Conservation (phyloP, 2,797 vertebrate species). For the Chanos chanos region DNA sequence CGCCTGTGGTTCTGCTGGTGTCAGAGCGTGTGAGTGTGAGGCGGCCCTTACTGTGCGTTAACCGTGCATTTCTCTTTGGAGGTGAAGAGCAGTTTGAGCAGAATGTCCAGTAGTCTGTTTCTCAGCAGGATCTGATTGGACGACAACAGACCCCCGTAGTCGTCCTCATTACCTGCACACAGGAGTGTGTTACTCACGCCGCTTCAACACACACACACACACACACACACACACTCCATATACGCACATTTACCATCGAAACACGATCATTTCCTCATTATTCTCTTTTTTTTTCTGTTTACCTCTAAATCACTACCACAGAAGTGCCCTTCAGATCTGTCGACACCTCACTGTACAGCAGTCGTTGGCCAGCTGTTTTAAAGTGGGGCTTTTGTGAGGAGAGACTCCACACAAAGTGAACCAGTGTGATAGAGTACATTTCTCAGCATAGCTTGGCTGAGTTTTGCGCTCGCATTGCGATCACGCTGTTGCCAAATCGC, state of each 20-base stretch:
- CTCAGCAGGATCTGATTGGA: slow-evolving; percentile 91
- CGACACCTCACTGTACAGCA: no score
- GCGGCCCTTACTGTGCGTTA: slow-evolving; percentile 85
- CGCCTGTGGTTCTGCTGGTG: background rate
- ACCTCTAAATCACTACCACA: no score
- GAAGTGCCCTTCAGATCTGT: no score
- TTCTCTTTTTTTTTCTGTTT: no score
- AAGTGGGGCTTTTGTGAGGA: no score
- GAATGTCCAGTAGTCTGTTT: slow-evolving; percentile 90
- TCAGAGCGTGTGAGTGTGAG: background rate
- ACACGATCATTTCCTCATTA: no score
- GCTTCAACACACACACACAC: background rate
- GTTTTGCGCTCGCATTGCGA: no score
- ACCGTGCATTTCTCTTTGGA: slow-evolving; percentile 91
- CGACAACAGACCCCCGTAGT: slow-evolving; percentile 90
- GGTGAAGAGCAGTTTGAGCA: slow-evolving; percentile 88
- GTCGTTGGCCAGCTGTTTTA: no score
- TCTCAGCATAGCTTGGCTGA: no score
- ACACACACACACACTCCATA: background rate
- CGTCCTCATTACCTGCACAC: slow-evolving; percentile 83
- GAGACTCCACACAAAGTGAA: no score
- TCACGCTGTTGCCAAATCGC: no score
- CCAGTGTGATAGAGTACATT: no score
- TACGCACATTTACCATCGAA: background rate
- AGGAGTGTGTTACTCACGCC: background rate